Evolutionary conservation across 2,888 invertebrate species (phyloP).

Genomic region (Drosophila incognita): DNA sequence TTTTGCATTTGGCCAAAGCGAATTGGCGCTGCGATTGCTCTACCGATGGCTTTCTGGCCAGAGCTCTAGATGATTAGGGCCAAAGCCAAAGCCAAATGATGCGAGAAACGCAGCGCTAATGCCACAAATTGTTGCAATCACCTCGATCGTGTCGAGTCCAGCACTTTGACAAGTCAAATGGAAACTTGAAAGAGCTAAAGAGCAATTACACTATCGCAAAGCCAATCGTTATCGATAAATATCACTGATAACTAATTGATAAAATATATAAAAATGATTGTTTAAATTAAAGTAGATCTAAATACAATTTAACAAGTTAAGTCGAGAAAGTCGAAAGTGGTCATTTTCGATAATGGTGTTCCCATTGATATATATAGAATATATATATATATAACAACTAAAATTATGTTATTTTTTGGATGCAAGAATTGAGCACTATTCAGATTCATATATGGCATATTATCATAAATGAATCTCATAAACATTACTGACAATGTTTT

Average conservation of each 20-base stretch:
- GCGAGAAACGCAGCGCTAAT: conserved; percentile 9
- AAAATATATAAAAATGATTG: neutral
- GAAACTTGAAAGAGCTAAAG: neutral
- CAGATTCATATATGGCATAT: neutral
- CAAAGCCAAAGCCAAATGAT: conserved; percentile 22
- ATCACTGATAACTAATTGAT: neutral
- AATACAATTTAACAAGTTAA: neutral
- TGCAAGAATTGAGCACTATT: neutral
- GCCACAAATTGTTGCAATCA: conserved; percentile 43
- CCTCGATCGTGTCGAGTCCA: neutral
- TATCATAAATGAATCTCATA: neutral
- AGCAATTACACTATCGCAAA: neutral
- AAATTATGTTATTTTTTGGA: neutral
- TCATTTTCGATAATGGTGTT: neutral
- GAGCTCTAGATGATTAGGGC: conserved; percentile 34
- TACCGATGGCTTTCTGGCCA: conserved; percentile 7
- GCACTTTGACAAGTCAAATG: neutral
- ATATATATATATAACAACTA: neutral
- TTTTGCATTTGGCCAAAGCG: conserved; percentile 3
- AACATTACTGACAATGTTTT: neutral
- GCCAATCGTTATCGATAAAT: neutral
- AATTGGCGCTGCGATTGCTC: neutral
- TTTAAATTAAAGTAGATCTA: neutral
- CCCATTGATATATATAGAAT: neutral
- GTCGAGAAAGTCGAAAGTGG: neutral